Evolutionary conservation across 1,140 invertebrate genomes (phyloP).

Genomic region (Zaprionus lachaisei): DNA sequence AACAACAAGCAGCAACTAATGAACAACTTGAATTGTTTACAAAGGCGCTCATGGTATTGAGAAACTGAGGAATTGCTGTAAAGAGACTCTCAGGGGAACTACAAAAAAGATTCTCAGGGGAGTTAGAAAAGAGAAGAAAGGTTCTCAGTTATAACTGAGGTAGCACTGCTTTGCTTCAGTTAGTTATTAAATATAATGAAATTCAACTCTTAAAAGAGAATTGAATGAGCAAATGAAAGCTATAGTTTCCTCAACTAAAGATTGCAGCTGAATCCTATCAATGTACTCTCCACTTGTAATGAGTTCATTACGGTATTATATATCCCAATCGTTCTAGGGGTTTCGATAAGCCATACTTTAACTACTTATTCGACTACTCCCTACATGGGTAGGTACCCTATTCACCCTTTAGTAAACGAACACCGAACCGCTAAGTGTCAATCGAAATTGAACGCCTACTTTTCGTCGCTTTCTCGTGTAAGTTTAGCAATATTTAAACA

Average conservation of each 20-base stretch:
- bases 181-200: no score
- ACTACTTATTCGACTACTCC: no score
- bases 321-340: no score
- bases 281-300: not conserved
- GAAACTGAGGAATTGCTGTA: not conserved
- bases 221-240: not conserved
- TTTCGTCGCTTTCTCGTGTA: no score
- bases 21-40: slow-evolving; percentile 15
- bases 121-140: not conserved
- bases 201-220: no score
- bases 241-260: not conserved
- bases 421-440: no score
- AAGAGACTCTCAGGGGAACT: not conserved
- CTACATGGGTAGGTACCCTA: no score
- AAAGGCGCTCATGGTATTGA: not conserved
- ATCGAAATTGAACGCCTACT: no score
- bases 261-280: not conserved
- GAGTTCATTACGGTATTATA: no score
- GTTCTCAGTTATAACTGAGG: not conserved
- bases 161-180: not conserved
- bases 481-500: no score
- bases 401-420: no score
- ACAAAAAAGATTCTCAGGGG: not conserved
- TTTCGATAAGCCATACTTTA: no score
- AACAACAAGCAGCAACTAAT: slow-evolving; percentile 3